A percentile compares a stretch with the other conserved stretches of the same genome.
These are phyloP conservation scores for Caiman crocodilus DNA, from an alignment of 2,797 vertebrate species.

Conservation along the genomic window DNA sequence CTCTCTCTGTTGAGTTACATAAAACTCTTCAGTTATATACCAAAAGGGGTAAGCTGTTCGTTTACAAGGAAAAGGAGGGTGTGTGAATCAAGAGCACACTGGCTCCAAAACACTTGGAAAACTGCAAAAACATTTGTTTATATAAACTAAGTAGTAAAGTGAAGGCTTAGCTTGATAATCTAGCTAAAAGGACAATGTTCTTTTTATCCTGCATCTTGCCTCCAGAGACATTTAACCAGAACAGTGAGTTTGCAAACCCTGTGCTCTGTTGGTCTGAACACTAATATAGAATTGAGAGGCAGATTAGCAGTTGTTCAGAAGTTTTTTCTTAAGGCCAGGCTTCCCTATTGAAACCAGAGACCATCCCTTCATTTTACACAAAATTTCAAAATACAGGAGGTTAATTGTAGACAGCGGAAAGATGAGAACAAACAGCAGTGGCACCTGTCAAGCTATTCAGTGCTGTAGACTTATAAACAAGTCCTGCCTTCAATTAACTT, in stretches of 20 bases:
- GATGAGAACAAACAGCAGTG: conserved; percentile 1
- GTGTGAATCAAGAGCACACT: background rate
- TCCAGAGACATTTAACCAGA: background rate
- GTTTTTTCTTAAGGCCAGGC: background rate
- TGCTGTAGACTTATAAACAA: conserved; percentile 30
- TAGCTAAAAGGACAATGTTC: background rate
- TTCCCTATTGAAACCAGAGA: background rate
- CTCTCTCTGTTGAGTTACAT: background rate
- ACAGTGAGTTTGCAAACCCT: background rate
- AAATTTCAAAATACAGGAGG: conserved; percentile 39
- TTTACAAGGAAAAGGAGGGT: background rate
- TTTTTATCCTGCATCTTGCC: background rate
- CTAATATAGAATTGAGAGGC: background rate
- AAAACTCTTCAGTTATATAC: background rate
- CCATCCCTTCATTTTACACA: conserved; percentile 17
- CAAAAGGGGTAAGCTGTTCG: background rate
- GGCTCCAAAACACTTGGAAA: background rate
- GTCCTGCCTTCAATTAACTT: conserved; percentile 20
- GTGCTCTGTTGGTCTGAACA: background rate
- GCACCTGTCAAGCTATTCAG: background rate
- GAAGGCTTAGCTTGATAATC: background rate
- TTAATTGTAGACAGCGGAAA: conserved; percentile 19
- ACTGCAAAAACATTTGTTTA: background rate
- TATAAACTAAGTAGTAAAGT: background rate
- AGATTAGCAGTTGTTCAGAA: background rate